A percentile compares a stretch with the other conserved stretches of the same genome.
phyloP scores from a whole-genome alignment of 2,797 vertebrate genomes.

The Gephyroberyx darwinii region DNA sequence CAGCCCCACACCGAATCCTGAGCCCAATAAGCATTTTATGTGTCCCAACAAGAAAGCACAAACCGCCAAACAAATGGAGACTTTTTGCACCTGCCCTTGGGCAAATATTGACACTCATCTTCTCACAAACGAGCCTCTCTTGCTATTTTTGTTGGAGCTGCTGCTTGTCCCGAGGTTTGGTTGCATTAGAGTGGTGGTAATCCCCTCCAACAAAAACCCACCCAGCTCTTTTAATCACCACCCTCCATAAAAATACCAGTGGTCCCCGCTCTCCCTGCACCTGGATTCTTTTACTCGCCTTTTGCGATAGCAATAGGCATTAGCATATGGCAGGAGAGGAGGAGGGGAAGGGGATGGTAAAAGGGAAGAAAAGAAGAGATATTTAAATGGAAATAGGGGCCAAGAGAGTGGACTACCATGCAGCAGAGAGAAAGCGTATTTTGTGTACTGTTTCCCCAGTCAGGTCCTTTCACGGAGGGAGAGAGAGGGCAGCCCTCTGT shows the following conservation, averaged over 20 bases:
- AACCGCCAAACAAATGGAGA: constrained; percentile 43
- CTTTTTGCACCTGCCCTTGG: constrained; percentile 81
- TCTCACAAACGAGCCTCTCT: constrained; percentile 64
- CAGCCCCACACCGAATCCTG: constrained; percentile 41
- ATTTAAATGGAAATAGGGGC: constrained; percentile 96
- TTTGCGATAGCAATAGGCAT: constrained; percentile 84
- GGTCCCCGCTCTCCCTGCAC: constrained; percentile 81
- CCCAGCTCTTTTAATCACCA: constrained; percentile 75
- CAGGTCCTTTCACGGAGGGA: constrained; percentile 80
- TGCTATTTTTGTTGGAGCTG: constrained; percentile 58
- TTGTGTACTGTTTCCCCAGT: constrained; percentile 92
- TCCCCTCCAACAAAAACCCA: constrained; percentile 86
- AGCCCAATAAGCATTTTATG: constrained; percentile 39
- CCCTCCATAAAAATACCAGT: constrained; percentile 81
- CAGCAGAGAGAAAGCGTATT: constrained; percentile 87
- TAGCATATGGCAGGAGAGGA: constrained; percentile 90
- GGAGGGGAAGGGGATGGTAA: constrained; percentile 80
- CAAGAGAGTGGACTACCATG: constrained; percentile 89
- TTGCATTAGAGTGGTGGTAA: constrained; percentile 82
- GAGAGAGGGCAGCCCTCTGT: constrained; percentile 88
- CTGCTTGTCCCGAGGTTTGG: constrained; percentile 75
- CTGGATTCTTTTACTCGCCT: constrained; percentile 86
- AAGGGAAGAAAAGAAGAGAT: constrained; percentile 84
- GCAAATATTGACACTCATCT: constrained; percentile 82
- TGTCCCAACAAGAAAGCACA: constrained; percentile 57